Base-by-base conservation (phyloP, 2,888 invertebrate genomes). In the Micropterix aruncella region DNA sequence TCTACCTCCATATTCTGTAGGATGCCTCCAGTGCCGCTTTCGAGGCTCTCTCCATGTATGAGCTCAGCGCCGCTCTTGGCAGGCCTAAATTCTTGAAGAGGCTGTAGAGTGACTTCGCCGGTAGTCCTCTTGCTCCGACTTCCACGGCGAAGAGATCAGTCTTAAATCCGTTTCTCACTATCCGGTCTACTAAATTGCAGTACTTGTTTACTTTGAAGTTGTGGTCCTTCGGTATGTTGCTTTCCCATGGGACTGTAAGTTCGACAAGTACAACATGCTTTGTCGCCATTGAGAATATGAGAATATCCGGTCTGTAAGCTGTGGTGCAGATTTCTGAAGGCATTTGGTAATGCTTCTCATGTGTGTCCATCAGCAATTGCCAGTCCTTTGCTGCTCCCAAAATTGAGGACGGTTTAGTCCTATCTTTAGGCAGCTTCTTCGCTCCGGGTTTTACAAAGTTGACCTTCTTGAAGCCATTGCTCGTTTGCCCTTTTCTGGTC, bases 221-320 rank as follows among this genome's bases (percentile, higher is more conserved):
- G 38, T 38, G 38, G 3, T 38, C 38, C 38, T 37, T 37, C 38
- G 12, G 38, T 4, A 37, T 37, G 38, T 37, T 37, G 16, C 4
- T 38, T 38, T 38, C 38, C 9, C 38, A 38, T 38, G 38, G 38
- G 18, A 37, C 3, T 9, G 38, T 38, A 38, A 38, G 38, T 38
- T 38, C 38, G 18, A 38, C 38, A 15, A 38, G 38, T 38, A 38
- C 38, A 17, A 38, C 38, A 38, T 38, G 15, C 15, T 38, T 38
- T 15, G 38, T 38, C 38, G 38, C 15, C 12, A 17, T 38, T 38
- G 38, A 38, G 12, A 14, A 38, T 38, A 15, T 15, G 15, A 15
- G 38, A 17, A 15, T 38, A 12, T 38, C 15, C 38, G 16, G 38
- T 38, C 38, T 38, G 38, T 14, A 38, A 5, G 38, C 9, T 38